These are phyloP conservation scores for Monoplex corrugatus DNA, from an alignment of 2,888 invertebrate genomes.

Conservation along the genomic window DNA sequence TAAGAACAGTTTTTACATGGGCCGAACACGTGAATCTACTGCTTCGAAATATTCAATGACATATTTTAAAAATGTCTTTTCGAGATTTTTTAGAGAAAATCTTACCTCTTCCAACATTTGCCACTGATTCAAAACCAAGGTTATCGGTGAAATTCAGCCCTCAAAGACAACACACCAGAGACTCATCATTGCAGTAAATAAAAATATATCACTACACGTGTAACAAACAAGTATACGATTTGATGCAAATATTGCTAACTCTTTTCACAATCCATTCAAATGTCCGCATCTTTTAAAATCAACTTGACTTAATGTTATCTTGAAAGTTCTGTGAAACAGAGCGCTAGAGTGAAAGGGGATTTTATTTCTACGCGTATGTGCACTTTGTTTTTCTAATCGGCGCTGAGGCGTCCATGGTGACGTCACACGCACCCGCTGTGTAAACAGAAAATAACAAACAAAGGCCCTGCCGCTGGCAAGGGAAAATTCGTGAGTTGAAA, in stretches of 20 bases:
- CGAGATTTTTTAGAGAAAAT: not conserved
- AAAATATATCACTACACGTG: slow-evolving; percentile 76
- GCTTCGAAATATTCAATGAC: not conserved
- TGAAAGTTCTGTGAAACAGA: not conserved
- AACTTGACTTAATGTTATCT: not conserved
- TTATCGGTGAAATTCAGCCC: slow-evolving; percentile 55
- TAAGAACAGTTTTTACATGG: slow-evolving; percentile 30
- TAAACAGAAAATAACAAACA: slow-evolving; percentile 77
- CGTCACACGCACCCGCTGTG: slow-evolving; percentile 79
- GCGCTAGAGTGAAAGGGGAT: not conserved
- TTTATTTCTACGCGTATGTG: slow-evolving; percentile 56
- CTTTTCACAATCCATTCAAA: not conserved
- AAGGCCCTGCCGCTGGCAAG: slow-evolving; percentile 52
- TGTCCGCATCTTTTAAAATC: not conserved
- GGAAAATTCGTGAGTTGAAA: slow-evolving; percentile 38
- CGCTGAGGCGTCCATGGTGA: slow-evolving; percentile 63
- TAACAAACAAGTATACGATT: slow-evolving; percentile 46
- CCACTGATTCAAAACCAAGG: slow-evolving; percentile 41
- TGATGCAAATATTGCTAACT: not conserved
- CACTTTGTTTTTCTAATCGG: slow-evolving; percentile 71
- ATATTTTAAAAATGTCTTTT: slow-evolving; percentile 21
- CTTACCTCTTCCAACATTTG: slow-evolving; percentile 48
- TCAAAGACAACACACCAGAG: slow-evolving; percentile 69
- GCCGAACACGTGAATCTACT: slow-evolving; percentile 5
- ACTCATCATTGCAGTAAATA: slow-evolving; percentile 78